Base-by-base conservation (phyloP, 2,888 invertebrate species). In the Parelbella ahira region DNA sequence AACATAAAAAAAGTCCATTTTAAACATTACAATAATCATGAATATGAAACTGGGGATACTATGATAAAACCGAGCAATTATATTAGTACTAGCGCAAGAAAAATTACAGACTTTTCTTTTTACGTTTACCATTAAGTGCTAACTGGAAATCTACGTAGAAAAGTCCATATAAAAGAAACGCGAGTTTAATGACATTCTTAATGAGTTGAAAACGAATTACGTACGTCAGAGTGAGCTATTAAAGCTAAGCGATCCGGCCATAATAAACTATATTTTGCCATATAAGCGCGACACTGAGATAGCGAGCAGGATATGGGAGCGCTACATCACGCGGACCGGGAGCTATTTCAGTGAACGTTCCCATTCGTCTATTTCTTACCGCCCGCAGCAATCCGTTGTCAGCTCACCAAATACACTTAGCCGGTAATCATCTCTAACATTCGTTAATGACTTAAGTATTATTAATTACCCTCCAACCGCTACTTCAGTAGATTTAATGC, bases 201-300 rank as follows among this genome's bases (percentile, higher is more conserved):
- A 59, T 53, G 54, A 53, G 56, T 47, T 47, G 45, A 42, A 47
- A 53, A 63, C 44, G 59, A 58, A 63, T 63, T 49, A 49, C 47
- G 12, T 18, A 36, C 45, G 55, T 58, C 56, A 48, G 37, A 39
- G 34, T 58, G 53, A 57, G 33, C 52, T 46, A 59, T 58, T 33
- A 50, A 44, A 37, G 37, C 44, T 45, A 48, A 52, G 44, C 37
- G 32, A 29, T 43, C 48, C 44, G 42, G 52, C 52, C 51, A 42
- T 44, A 42, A 42, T 46, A 34, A 48, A 47, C 38, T 49, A 44
- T 50, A 53, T 50, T 37, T 47, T 32, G 48, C 52, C 50, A 51
- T 54, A 49, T 50, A 50, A 50, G 58, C 51, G 53, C 48, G 64
- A 66, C 66, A 50, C 60, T 63, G 67, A 66, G 51, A 51, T 50